Conservation (phyloP, 1,140 invertebrate species). For the Lepidurus arcticus region DNA sequence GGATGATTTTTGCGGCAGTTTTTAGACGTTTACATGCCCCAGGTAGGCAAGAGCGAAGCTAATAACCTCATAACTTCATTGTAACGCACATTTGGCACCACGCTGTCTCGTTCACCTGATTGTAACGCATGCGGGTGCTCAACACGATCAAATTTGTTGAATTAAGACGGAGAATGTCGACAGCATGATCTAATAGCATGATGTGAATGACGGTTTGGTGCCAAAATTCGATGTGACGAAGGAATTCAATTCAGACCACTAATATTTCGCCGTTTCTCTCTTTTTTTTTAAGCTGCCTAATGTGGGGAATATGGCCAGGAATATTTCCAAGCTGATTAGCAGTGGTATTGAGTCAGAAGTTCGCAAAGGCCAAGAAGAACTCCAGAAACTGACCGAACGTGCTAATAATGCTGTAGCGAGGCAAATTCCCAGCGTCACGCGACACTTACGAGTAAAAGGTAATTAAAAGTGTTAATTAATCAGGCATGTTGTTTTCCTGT, state of each 20-base stretch:
- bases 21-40: conserved; percentile 14
- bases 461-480: not conserved
- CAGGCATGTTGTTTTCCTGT: not conserved
- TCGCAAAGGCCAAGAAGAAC: conserved; percentile 16
- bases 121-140: too few relatives aligned
- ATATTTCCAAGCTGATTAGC: conserved; percentile 47
- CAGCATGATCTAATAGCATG: too few relatives aligned
- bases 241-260: not conserved
- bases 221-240: too few relatives aligned
- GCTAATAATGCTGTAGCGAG: conserved; percentile 28
- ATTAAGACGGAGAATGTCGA: too few relatives aligned
- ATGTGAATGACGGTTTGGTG: too few relatives aligned
- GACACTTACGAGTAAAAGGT: conserved; percentile 28
- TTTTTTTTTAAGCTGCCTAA: conserved; percentile 35
- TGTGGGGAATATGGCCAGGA: conserved; percentile 42
- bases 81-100: too few relatives aligned
- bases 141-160: too few relatives aligned
- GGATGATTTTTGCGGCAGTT: not conserved
- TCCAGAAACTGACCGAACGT: conserved; percentile 23
- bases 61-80: too few relatives aligned
- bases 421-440: conserved; percentile 26
- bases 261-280: not conserved
- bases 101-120: too few relatives aligned
- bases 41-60: not conserved
- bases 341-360: conserved; percentile 35